Conservation (phyloP, 2,888 invertebrate genomes). For the Platycheirus albimanus region DNA sequence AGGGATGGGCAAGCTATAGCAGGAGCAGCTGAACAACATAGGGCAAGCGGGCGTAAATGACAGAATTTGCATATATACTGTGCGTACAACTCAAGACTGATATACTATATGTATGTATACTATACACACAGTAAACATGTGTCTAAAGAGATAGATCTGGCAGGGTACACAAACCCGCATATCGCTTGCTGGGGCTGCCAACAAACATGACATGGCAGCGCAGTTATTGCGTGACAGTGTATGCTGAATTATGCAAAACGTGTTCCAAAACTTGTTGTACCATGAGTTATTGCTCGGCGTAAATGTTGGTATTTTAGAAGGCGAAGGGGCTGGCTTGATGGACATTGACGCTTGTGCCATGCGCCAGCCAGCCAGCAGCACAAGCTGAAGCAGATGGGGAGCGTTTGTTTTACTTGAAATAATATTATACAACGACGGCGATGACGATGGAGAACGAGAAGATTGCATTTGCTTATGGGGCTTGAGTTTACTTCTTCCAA, state of each 20-base stretch:
- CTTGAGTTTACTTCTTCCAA: slow-evolving; percentile 22
- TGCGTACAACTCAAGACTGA: slow-evolving; percentile 56
- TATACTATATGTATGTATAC: slow-evolving; percentile 47
- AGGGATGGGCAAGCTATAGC: slow-evolving; percentile 30
- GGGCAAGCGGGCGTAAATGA: slow-evolving; percentile 51
- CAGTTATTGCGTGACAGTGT: slow-evolving; percentile 73
- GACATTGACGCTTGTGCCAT: slow-evolving; percentile 19
- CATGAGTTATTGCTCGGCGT: slow-evolving; percentile 53
- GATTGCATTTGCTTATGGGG: background rate
- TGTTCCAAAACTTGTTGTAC: slow-evolving; percentile 72
- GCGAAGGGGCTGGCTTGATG: slow-evolving; percentile 32
- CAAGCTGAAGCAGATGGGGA: no score
- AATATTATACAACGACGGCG: slow-evolving; percentile 6
- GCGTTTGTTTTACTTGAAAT: slow-evolving; percentile 30
- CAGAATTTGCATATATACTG: slow-evolving; percentile 67
- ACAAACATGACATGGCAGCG: slow-evolving; percentile 70
- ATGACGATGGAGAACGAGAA: slow-evolving; percentile 5
- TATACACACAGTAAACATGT: slow-evolving; percentile 64
- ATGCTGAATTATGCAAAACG: slow-evolving; percentile 75
- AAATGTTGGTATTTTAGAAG: slow-evolving; percentile 33
- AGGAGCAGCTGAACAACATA: background rate
- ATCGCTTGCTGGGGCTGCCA: slow-evolving; percentile 55
- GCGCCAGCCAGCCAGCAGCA: no score
- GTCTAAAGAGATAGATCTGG: slow-evolving; percentile 66
- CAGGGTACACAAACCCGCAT: slow-evolving; percentile 56